Percentiles rank a stretch among this genome's conserved stretches.
Evolutionary conservation across 2,797 vertebrate genomes (phyloP).

Genomic region (Pseudochromis fuscus): DNA sequence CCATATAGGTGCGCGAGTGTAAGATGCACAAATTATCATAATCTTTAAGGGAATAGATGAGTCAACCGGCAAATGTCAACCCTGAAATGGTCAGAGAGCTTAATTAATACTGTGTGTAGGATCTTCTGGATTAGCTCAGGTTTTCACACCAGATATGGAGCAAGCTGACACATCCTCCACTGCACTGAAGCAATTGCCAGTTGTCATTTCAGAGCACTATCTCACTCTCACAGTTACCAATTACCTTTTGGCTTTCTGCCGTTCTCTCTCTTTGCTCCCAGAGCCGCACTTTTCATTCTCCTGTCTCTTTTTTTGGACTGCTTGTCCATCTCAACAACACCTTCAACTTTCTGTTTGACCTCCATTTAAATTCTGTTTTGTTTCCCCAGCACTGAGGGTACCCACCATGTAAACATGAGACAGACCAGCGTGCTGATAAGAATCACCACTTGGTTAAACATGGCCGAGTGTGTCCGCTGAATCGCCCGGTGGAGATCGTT

Average conservation of each 20-base stretch:
- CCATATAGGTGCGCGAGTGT: constrained; percentile 24
- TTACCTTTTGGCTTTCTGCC: constrained; percentile 51
- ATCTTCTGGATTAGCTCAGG: constrained; percentile 55
- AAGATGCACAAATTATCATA: constrained; percentile 39
- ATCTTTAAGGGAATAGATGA: constrained; percentile 53
- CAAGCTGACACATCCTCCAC: constrained; percentile 63
- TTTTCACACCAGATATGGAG: constrained; percentile 51
- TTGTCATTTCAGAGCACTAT: constrained; percentile 62
- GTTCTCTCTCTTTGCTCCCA: constrained; percentile 20
- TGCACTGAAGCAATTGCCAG: constrained; percentile 50
- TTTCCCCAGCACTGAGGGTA: constrained; percentile 37
- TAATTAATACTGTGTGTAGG: constrained; percentile 55
- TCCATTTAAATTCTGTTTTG: background rate
- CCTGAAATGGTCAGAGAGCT: constrained; percentile 61
- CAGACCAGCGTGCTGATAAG: constrained; percentile 90
- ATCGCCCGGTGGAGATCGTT: constrained; percentile 90
- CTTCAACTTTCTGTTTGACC: constrained; percentile 21
- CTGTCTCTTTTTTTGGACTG: background rate
- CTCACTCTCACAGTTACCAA: constrained; percentile 56
- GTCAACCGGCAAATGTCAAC: constrained; percentile 72
- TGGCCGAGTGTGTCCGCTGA: constrained; percentile 90
- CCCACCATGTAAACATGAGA: constrained; percentile 91
- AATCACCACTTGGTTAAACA: constrained; percentile 92
- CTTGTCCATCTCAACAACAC: constrained; percentile 21
- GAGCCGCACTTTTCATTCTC: constrained; percentile 24